These are phyloP conservation scores for Tipula helvola DNA, from an alignment of 2,888 invertebrate genomes.

Conservation along the genomic window DNA sequence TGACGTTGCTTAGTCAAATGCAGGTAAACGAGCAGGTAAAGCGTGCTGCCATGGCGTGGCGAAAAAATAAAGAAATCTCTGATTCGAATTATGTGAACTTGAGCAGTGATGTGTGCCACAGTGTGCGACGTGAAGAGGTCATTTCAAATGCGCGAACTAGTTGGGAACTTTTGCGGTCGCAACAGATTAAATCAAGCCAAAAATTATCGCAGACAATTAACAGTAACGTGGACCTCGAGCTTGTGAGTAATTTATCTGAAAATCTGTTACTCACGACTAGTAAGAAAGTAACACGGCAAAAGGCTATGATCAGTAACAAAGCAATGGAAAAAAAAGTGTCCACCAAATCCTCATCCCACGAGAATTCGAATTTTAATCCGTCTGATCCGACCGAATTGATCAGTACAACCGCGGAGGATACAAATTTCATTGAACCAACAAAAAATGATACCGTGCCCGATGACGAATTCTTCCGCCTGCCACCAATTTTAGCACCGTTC, in stretches of 20 bases:
- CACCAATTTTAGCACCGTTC: constrained; percentile 58
- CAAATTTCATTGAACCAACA: neutral
- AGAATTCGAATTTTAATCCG: constrained; percentile 12
- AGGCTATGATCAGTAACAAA: constrained; percentile 9
- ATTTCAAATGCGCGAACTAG: constrained; percentile 78
- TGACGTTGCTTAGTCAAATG: constrained; percentile 62
- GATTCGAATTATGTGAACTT: constrained; percentile 36
- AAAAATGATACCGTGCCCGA: neutral
- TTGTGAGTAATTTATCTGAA: constrained; percentile 10
- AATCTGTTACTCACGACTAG: constrained; percentile 4
- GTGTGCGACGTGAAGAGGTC: constrained; percentile 62
- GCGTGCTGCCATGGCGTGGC: constrained; percentile 67
- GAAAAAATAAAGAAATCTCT: constrained; percentile 59
- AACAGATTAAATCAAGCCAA: constrained; percentile 25
- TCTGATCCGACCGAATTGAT: neutral
- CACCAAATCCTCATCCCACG: constrained; percentile 14
- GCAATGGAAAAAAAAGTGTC: constrained; percentile 10
- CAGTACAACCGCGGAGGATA: neutral
- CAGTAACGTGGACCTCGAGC: neutral
- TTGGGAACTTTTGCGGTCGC: constrained; percentile 67
- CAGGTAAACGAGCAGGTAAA: constrained; percentile 68
- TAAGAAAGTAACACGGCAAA: constrained; percentile 12
- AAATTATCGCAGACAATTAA: neutral
- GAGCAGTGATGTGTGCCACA: constrained; percentile 40
- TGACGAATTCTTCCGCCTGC: constrained; percentile 46